Conservation (phyloP, 2,888 invertebrate genomes). For the Drosophila antonietae region DNA sequence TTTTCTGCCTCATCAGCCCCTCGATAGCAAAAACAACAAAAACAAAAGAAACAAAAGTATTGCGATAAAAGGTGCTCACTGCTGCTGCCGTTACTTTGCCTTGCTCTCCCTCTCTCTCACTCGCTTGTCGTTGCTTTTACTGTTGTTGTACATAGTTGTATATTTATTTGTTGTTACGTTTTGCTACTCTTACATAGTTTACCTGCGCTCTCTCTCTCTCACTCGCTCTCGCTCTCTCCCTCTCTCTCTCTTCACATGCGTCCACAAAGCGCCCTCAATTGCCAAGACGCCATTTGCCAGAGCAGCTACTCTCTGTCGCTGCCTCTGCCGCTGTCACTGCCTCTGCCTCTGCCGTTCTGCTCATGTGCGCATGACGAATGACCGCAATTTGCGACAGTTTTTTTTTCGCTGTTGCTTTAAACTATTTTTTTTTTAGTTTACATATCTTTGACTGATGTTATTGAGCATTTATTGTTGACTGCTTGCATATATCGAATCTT, state of each 20-base stretch:
- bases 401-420: conserved; percentile 45
- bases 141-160: conserved; percentile 28
- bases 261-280: conserved; percentile 57
- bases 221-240: conserved; percentile 2
- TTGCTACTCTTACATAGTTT: conserved; percentile 48
- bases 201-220: conserved; percentile 8
- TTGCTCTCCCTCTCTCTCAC: conserved; percentile 24
- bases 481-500: conserved; percentile 53
- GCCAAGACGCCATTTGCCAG: conserved; percentile 70
- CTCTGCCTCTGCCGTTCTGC: conserved; percentile 68
- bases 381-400: conserved; percentile 83
- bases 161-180: conserved; percentile 40
- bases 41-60: conserved; percentile 40
- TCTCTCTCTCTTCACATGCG: conserved; percentile 5
- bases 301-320: conserved; percentile 46
- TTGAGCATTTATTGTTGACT: conserved; percentile 68
- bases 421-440: conserved; percentile 67
- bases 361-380: conserved; percentile 84
- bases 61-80: conserved; percentile 39
- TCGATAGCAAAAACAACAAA: conserved; percentile 42
- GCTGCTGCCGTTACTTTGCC: conserved; percentile 36
- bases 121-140: conserved; percentile 1
- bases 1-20: conserved; percentile 63
- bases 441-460: conserved; percentile 68
- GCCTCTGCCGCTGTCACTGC: conserved; percentile 14